phyloP scores from a whole-genome alignment of 2,113 vertebrate species.

The Nansenia antarctica region DNA sequence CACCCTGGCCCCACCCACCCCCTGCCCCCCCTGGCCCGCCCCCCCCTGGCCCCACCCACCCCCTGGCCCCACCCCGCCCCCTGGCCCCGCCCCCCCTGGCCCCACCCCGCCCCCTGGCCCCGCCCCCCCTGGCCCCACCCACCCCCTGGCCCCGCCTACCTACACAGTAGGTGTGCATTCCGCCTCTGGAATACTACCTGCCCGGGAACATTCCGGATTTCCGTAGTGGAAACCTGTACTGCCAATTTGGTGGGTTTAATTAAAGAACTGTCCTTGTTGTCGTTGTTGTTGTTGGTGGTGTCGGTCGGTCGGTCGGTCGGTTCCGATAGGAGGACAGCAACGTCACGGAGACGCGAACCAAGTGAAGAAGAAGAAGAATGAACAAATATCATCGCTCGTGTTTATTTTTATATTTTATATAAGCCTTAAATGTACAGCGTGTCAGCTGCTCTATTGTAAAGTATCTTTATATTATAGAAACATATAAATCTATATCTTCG shows the following conservation, averaged over 20 bases:
- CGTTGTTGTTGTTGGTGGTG: too few species aligned
- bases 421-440: constrained; percentile 85
- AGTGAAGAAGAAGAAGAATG: constrained; percentile 26
- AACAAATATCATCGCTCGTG: constrained; percentile 78
- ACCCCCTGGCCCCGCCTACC: too few species aligned
- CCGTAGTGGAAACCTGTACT: constrained; percentile 67
- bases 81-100: too few species aligned
- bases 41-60: too few species aligned
- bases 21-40: too few species aligned
- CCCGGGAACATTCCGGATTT: constrained; percentile 50
- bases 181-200: constrained; percentile 31
- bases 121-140: too few species aligned
- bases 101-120: too few species aligned
- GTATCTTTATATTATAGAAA: constrained; percentile 79
- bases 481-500: constrained; percentile 63
- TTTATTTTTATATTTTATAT: constrained; percentile 87
- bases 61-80: too few species aligned
- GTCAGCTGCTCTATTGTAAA: constrained; percentile 81
- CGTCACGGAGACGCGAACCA: constrained; percentile 62
- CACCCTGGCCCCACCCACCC: too few species aligned
- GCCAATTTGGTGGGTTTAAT: too few species aligned
- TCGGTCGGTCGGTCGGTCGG: constrained; percentile 59
- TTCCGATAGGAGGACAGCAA: constrained; percentile 61
- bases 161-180: too few species aligned
- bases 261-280: too few species aligned